Percentiles rank a stretch among this genome's conserved stretches.
These are phyloP conservation scores for Lonchura striata DNA, from an alignment of 2,113 vertebrate genomes.

Conservation along the genomic window DNA sequence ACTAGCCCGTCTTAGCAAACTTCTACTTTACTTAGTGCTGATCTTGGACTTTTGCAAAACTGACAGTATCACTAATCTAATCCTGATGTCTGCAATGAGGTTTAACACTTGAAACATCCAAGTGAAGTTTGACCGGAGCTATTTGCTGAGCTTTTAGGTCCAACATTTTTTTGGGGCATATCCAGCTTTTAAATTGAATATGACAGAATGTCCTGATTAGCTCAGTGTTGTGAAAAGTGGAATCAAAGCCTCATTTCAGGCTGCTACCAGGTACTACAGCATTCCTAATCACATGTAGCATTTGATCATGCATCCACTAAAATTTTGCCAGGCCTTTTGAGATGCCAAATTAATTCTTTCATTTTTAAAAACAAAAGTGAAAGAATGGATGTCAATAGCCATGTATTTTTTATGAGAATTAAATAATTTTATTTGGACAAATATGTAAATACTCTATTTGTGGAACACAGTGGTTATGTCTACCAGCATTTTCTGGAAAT, in stretches of 20 bases:
- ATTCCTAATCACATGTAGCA: neutral
- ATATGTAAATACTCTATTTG: neutral
- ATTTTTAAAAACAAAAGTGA: neutral
- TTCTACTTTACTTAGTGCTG: neutral
- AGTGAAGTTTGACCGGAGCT: neutral
- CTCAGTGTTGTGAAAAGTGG: neutral
- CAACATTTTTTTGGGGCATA: neutral
- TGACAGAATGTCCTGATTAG: constrained; percentile 30
- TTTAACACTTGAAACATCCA: constrained; percentile 39
- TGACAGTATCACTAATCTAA: constrained; percentile 49
- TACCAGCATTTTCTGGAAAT: neutral
- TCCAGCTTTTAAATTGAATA: constrained; percentile 10
- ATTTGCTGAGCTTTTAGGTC: constrained; percentile 42
- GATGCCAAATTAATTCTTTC: neutral
- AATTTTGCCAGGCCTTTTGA: neutral
- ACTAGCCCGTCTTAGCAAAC: neutral
- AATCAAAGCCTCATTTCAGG: neutral
- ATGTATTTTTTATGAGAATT: neutral
- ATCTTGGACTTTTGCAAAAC: constrained; percentile 3
- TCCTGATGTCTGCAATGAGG: constrained; percentile 24
- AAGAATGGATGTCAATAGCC: neutral
- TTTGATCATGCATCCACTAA: neutral
- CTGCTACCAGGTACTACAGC: neutral
- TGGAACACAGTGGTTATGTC: neutral
- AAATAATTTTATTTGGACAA: neutral